Percentiles rank a stretch among this genome's conserved stretches.
Conservation (phyloP, 2,888 invertebrate species). For the Papilio demoleus region DNA sequence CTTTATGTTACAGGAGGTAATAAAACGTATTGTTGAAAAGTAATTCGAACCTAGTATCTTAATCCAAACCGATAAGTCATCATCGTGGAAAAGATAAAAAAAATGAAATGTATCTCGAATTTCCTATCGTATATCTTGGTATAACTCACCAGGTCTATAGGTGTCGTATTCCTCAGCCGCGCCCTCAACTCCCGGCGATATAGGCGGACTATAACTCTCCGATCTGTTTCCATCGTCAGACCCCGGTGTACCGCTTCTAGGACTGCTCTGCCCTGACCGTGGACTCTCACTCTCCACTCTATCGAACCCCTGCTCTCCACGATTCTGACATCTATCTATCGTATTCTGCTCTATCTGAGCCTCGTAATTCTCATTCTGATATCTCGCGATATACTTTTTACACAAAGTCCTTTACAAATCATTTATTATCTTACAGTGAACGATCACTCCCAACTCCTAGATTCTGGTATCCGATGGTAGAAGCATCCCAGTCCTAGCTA, state of each 20-base stretch:
- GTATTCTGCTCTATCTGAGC: conserved; percentile 76
- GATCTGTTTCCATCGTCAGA: conserved; percentile 85
- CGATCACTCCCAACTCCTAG: conserved; percentile 91
- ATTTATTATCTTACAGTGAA: too few species aligned
- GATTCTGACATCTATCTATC: conserved; percentile 65
- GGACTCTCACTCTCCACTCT: conserved; percentile 58
- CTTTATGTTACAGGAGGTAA: too few species aligned
- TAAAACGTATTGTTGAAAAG: neutral
- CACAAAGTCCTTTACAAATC: too few species aligned
- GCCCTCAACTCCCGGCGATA: conserved; percentile 93
- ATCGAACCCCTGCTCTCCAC: conserved; percentile 51
- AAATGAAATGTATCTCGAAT: neutral
- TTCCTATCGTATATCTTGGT: too few species aligned
- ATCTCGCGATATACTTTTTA: conserved; percentile 71
- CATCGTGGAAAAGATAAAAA: neutral
- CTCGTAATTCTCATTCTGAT: conserved; percentile 73
- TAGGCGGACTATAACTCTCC: conserved; percentile 91
- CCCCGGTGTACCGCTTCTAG: conserved; percentile 71
- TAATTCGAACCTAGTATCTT: neutral
- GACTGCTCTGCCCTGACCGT: conserved; percentile 66
- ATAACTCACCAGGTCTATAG: conserved; percentile 75
- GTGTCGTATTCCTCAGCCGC: conserved; percentile 75
- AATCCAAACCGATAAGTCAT: neutral
- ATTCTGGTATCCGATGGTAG: conserved; percentile 93
- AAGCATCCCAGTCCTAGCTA: conserved; percentile 96